Base-by-base conservation (phyloP, 2,888 invertebrate genomes). In the Drosophila conformis region DNA sequence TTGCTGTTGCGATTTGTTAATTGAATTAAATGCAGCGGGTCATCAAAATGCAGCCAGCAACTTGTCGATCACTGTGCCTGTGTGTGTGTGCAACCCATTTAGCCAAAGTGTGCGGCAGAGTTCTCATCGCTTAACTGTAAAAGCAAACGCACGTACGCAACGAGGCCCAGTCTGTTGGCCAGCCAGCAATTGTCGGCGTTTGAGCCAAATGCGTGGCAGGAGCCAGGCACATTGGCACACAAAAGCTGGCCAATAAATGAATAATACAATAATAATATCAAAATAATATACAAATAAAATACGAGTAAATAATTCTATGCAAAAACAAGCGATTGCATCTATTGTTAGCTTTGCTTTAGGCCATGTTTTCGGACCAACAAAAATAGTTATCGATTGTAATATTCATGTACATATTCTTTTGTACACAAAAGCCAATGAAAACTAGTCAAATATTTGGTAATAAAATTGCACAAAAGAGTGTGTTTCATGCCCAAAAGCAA, bases 21-120 rank as follows among this genome's bases (percentile, higher is more conserved):
- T 88, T 89, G 81, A 89, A 89, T 87, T 88, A 85, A 87, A 90
- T 77, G 85, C 74, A 83, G 83, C 73, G 87, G 72, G 82, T 80
- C 88, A 85, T 85, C 89, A 85, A 87, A 85, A 85, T 85, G 89
- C 85, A 85, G 79, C 80, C 71, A 78, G 69, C 75, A 68, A 54
- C 61, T 31, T 46, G 56, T 40, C 21, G 53, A 51, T 29, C 18
- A 13, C 46, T 31, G 31, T 42, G 35, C 15, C 2, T 27, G 58
- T 48, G n/a, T 60, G 64, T 64, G 68, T 76, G 70, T 68, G 73
- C 73, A 87, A 83, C 83, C 78, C 78, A 88, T 83, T 88, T 86
- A 83, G 78, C 83, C 78, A 70, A 61, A 72, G 76, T 80, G 81
- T 84, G 89, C 67, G 62, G 53, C 69, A 58, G 46, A 46, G 63